Percentiles rank a stretch among this genome's conserved stretches.
Conservation (phyloP, 2,888 invertebrate species). For the Mactromeris polynyma region DNA sequence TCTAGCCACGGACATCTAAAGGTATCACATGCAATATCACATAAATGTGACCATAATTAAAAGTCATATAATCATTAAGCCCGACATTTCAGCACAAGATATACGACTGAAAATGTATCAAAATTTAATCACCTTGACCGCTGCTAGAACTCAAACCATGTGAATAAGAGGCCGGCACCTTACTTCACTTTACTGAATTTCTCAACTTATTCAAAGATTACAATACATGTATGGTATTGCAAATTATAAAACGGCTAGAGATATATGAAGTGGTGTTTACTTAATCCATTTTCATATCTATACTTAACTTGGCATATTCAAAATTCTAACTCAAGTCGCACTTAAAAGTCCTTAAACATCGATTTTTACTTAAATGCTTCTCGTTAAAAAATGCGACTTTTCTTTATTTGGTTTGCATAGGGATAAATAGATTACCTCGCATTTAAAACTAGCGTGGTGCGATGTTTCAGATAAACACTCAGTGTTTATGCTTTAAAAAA, state of each 20-base stretch:
- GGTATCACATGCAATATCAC: too few relatives aligned
- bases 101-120: too few relatives aligned
- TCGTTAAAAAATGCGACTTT: neutral
- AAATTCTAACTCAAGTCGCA: neutral
- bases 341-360: constrained; percentile 5
- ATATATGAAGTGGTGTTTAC: neutral
- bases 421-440: neutral
- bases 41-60: too few relatives aligned
- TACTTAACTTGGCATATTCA: neutral
- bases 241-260: neutral
- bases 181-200: too few relatives aligned
- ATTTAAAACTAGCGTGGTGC: neutral
- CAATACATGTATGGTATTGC: neutral
- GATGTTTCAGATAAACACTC: neutral
- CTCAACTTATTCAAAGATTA: neutral
- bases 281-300: neutral
- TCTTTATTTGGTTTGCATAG: neutral
- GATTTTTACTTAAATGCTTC: neutral
- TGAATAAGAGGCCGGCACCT: too few relatives aligned
- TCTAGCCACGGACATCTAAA: too few relatives aligned
- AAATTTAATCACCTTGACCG: too few relatives aligned
- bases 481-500: neutral
- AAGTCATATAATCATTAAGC: too few relatives aligned
- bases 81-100: too few relatives aligned
- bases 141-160: too few relatives aligned